A percentile compares a stretch with the other conserved stretches of the same genome.
Evolutionary conservation across 92 coral and sea anemone species (phyloP).

Genomic region (Galaxea fascicularis): DNA sequence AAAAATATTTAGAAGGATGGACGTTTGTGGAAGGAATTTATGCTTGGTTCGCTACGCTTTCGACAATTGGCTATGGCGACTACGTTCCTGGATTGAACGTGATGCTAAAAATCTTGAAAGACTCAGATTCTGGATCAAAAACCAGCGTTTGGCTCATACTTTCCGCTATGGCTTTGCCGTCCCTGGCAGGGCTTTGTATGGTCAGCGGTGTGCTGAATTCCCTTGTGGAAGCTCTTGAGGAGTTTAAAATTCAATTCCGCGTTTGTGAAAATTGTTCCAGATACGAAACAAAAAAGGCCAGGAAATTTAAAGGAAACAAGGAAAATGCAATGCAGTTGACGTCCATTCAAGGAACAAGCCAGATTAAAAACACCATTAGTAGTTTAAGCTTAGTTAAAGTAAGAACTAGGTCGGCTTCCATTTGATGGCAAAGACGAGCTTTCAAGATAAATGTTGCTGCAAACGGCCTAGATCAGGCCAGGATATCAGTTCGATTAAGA

Average conservation of each 20-base stretch:
- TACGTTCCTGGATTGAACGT: constrained; percentile 8
- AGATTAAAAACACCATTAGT: background rate
- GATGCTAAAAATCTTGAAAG: background rate
- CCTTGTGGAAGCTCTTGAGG: constrained; percentile 22
- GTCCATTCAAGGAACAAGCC: no score
- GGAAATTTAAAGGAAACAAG: background rate
- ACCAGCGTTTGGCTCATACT: background rate
- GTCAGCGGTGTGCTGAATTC: constrained; percentile 30
- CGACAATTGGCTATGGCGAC: constrained; percentile 46
- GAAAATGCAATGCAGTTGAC: background rate
- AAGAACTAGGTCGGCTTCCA: constrained; percentile 3
- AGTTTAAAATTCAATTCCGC: background rate
- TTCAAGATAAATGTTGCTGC: no score
- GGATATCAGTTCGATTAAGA: no score
- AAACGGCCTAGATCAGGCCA: no score
- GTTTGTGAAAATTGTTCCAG: background rate
- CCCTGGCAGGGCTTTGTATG: constrained; percentile 24
- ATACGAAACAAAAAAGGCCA: background rate
- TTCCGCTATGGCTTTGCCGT: background rate
- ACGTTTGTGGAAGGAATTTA: constrained; percentile 29
- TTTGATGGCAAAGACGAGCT: background rate
- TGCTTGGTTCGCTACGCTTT: constrained; percentile 36
- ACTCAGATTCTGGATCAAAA: background rate
- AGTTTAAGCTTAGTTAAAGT: background rate
- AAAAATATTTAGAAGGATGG: constrained; percentile 9